phyloP scores from a whole-genome alignment of 2,113 vertebrate species.

The Austrofundulus limnaeus region DNA sequence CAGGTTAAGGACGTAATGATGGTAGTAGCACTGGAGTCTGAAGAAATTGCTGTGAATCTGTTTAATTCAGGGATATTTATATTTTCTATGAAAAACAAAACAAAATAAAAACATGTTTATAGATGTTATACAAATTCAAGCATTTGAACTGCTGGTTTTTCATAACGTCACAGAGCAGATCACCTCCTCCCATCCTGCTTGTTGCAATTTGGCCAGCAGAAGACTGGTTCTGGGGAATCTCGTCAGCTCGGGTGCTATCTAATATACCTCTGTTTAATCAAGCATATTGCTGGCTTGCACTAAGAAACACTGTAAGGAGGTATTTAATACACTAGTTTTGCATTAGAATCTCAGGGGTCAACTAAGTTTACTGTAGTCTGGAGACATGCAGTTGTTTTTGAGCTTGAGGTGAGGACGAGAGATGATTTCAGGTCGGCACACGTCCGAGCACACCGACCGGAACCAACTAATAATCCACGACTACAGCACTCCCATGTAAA shows the following conservation, averaged over 20 bases:
- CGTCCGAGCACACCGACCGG: conserved; percentile 73
- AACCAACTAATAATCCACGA: conserved; percentile 57
- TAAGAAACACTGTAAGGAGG: conserved; percentile 84
- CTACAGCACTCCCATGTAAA: conserved; percentile 78
- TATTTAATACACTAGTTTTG: conserved; percentile 84
- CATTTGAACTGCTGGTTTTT: conserved; percentile 79
- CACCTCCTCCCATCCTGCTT: conserved; percentile 69
- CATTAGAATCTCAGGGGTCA: conserved; percentile 86
- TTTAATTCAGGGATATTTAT: conserved; percentile 88
- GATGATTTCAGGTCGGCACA: conserved; percentile 61
- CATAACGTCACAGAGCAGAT: conserved; percentile 65
- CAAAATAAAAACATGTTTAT: conserved; percentile 60
- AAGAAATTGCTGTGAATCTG: conserved; percentile 83
- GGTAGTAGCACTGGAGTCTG: conserved; percentile 84
- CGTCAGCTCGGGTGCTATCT: conserved; percentile 83
- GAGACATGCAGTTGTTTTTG: conserved; percentile 68
- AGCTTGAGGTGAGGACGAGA: conserved; percentile 54
- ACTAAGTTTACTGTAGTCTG: conserved; percentile 82
- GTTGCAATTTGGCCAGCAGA: conserved; percentile 69
- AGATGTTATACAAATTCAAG: conserved; percentile 74
- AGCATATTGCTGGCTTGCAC: conserved; percentile 85
- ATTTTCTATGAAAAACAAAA: conserved; percentile 78
- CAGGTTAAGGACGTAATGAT: conserved; percentile 74
- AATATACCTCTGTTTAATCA: conserved; percentile 83
- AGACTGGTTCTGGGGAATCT: conserved; percentile 64